phyloP scores from a whole-genome alignment of 92 coral and sea anemone genomes.

The Umimayanthus kanabou region DNA sequence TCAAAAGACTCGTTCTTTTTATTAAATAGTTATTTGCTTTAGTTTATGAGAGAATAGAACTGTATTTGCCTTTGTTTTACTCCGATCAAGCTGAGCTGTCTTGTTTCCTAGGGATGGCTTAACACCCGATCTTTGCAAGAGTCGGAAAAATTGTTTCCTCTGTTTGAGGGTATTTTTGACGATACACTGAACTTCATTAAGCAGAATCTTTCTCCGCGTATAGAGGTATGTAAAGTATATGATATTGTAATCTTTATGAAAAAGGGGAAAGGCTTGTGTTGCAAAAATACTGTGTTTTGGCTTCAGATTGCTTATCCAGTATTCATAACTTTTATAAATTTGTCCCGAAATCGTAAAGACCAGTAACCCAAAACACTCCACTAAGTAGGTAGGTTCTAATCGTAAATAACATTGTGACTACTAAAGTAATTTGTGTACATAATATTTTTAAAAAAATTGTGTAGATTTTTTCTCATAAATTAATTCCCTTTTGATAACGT shows the following conservation, averaged over 20 bases:
- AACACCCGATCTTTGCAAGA: conserved; percentile 82
- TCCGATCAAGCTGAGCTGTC: neutral
- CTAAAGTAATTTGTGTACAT: too few species aligned
- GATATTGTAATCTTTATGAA: neutral
- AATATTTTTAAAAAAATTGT: too few species aligned
- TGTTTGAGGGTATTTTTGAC: conserved; percentile 87
- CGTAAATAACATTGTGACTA: too few species aligned
- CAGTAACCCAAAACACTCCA: too few species aligned
- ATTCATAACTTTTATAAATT: too few species aligned
- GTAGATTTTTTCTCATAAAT: too few species aligned
- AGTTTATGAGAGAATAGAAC: too few species aligned
- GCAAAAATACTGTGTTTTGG: neutral
- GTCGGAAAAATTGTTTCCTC: conserved; percentile 81
- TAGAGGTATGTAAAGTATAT: conserved; percentile 68
- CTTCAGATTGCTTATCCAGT: too few species aligned
- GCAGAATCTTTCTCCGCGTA: conserved; percentile 78
- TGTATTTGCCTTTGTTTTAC: neutral
- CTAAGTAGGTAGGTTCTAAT: too few species aligned
- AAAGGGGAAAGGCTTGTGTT: neutral
- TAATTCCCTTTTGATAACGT: too few species aligned
- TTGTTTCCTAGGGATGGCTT: conserved; percentile 82
- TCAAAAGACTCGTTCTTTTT: too few species aligned
- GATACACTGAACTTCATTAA: conserved; percentile 66
- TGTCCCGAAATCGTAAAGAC: too few species aligned
- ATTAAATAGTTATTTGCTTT: neutral